Percentiles rank a stretch among this genome's conserved stretches.
These are phyloP conservation scores for Yasuhikotakia modesta DNA, from an alignment of 2,797 vertebrate genomes.

Conservation along the genomic window DNA sequence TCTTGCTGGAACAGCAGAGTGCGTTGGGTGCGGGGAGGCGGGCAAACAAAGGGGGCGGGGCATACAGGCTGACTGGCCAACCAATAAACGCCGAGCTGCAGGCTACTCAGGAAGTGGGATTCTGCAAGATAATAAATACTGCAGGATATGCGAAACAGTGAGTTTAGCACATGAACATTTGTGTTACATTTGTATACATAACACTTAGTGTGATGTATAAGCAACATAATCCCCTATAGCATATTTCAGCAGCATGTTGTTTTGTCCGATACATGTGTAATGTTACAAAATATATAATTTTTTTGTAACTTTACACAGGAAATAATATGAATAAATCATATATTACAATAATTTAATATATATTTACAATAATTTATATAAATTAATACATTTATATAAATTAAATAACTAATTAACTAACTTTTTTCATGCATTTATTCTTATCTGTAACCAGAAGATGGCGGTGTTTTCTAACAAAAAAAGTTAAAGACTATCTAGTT, in stretches of 20 bases:
- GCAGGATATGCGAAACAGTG: background rate
- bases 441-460: slow-evolving; percentile 43
- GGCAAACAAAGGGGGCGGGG: slow-evolving; percentile 49
- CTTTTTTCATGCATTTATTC: too few species aligned
- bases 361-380: too few species aligned
- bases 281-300: too few species aligned
- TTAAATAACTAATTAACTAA: too few species aligned
- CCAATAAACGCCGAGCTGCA: slow-evolving; percentile 44
- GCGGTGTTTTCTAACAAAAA: slow-evolving; percentile 40
- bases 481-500: too few species aligned
- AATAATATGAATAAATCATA: too few species aligned
- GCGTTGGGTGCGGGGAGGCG: slow-evolving; percentile 57
- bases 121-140: slow-evolving; percentile 39
- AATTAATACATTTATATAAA: too few species aligned
- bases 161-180: background rate
- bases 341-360: too few species aligned
- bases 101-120: slow-evolving; percentile 44
- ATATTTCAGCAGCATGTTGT: background rate
- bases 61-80: background rate
- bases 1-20: slow-evolving; percentile 53
- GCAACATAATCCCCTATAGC: too few species aligned
- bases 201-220: too few species aligned
- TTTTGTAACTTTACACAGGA: too few species aligned
- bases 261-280: too few species aligned
- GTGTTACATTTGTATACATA: background rate